Conservation (phyloP, 2,113 vertebrate species). For the Rhagologus leucostigma region DNA sequence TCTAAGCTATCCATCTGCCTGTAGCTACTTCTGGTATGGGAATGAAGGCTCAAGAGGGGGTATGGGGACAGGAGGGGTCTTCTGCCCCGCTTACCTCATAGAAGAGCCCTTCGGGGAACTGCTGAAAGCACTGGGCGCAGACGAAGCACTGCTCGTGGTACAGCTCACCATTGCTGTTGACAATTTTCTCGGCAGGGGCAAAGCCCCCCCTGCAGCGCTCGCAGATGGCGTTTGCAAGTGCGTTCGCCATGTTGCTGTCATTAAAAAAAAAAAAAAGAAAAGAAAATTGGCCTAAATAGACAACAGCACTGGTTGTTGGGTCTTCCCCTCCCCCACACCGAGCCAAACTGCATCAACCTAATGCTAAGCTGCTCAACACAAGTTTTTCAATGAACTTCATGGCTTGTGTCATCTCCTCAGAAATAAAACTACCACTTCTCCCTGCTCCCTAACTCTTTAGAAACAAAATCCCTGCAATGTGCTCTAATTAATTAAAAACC, state of each 20-base stretch:
- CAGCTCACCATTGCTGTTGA: constrained; percentile 96
- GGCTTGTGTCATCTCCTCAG: background rate
- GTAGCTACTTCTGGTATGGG: background rate
- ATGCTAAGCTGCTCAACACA: background rate
- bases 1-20: background rate
- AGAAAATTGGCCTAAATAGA: background rate
- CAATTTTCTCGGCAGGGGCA: constrained; percentile 91
- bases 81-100: constrained; percentile 83
- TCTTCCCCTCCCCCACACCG: background rate
- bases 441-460: background rate
- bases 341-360: background rate
- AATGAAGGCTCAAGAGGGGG: background rate
- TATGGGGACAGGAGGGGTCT: background rate
- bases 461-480: background rate
- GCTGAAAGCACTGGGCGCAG: constrained; percentile 97
- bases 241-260: constrained; percentile 96
- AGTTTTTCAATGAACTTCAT: background rate
- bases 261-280: background rate
- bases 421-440: background rate
- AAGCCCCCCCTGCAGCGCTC: constrained; percentile 93
- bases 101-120: constrained; percentile 95
- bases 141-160: constrained; percentile 97
- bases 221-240: constrained; percentile 91
- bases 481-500: background rate
- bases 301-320: background rate